Percentiles rank a stretch among this genome's conserved stretches.
phyloP scores from a whole-genome alignment of 2,888 invertebrate species.

The Salticus scenicus region DNA sequence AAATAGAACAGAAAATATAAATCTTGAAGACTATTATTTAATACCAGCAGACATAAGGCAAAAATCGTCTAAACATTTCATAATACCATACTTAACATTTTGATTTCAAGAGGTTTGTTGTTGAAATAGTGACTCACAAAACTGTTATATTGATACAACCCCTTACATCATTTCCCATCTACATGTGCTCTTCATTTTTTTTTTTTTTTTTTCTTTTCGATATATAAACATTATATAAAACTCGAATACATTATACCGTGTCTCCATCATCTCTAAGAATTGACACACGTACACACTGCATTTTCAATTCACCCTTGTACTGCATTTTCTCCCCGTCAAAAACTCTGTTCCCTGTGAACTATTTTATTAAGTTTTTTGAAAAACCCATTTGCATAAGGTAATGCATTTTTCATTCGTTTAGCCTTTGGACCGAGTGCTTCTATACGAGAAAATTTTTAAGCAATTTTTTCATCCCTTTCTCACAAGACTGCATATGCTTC shows the following conservation, averaged over 20 bases:
- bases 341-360: constrained; percentile 5
- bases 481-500: background rate
- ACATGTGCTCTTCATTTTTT: background rate
- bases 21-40: too few species aligned
- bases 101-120: too few species aligned
- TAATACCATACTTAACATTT: too few species aligned
- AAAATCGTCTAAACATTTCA: too few species aligned
- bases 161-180: background rate
- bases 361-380: constrained; percentile 25
- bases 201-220: too few species aligned
- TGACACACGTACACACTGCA: constrained; percentile 1
- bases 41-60: too few species aligned
- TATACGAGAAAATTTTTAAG: background rate
- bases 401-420: constrained; percentile 39
- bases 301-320: constrained; percentile 24
- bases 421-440: constrained; percentile 15
- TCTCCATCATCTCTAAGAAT: constrained; percentile 20
- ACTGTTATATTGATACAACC: background rate
- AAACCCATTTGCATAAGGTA: constrained; percentile 31
- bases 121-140: too few species aligned
- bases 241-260: constrained; percentile 2
- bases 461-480: background rate
- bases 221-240: constrained; percentile 20
- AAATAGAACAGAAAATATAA: too few species aligned
- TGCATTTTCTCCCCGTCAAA: constrained; percentile 27